Conservation (phyloP, 2,797 vertebrate species). For the Epinephelus awoara region DNA sequence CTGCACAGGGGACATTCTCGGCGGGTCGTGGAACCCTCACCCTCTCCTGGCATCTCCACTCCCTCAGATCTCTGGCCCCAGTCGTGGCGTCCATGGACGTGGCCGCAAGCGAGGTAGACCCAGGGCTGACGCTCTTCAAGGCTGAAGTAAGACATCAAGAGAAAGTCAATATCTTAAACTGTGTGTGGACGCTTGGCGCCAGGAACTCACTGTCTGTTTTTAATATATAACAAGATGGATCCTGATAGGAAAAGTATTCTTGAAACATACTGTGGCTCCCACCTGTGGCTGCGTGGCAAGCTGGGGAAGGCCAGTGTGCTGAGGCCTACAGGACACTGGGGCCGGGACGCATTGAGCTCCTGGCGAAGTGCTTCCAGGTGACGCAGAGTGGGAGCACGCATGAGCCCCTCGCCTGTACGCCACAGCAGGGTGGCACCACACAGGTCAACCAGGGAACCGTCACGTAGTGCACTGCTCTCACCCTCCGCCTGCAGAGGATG, state of each 20-base stretch:
- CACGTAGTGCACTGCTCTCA: conserved; percentile 94
- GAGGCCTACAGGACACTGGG: conserved; percentile 98
- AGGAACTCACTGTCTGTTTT: no score
- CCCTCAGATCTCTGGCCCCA: conserved; percentile 94
- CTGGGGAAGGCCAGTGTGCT: conserved; percentile 98
- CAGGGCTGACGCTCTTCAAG: conserved; percentile 97
- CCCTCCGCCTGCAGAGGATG: conserved; percentile 89
- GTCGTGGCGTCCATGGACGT: conserved; percentile 95
- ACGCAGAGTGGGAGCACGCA: conserved; percentile 84
- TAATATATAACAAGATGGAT: neutral
- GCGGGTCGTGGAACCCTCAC: conserved; percentile 80
- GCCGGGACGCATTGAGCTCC: conserved; percentile 96
- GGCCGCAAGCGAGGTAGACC: conserved; percentile 95
- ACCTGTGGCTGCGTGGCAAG: conserved; percentile 93
- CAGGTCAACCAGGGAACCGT: conserved; percentile 90
- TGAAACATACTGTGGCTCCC: neutral
- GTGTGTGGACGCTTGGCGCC: no score
- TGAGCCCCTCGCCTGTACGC: conserved; percentile 86
- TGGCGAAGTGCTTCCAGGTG: conserved; percentile 97
- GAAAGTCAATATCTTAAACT: neutral
- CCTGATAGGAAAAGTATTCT: neutral
- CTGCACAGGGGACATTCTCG: conserved; percentile 96
- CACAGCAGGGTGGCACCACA: conserved; percentile 87
- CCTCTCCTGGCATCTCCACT: conserved; percentile 67
- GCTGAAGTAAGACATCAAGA: conserved; percentile 75